Evolutionary conservation across 2,888 invertebrate species (phyloP), one percentile per base, ranked within the genome.

Genomic region (Lasioglossum oenotherae): DNA sequence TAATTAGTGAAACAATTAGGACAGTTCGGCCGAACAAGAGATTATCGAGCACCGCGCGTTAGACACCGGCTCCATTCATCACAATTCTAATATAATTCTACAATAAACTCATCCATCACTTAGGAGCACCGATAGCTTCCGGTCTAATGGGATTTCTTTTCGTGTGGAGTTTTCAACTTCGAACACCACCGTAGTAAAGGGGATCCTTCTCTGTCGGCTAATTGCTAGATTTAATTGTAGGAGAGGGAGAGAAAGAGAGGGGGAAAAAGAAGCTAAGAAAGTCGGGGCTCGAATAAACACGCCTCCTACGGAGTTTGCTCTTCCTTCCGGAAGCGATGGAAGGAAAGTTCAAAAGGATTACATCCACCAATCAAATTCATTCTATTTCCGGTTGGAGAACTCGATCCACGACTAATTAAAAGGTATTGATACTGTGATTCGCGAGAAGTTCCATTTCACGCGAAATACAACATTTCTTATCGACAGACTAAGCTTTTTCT

Each of bases 161-260:
- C 41, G 53, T 67, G 49, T 19, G 73, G 35, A 71, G 60, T 53
- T 71, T 69, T 53, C 77, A 69, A 53, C 74, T 74, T 38, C 38
- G 57, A 85, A 64, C 75, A 14, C 57, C 75, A 8, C 64, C 60
- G 78, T 12, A n/a, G 35, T 49, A 49, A 77, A 74, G 44, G 49
- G 27, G 78, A 74, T 80, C 74, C 57, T 69, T 14, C n/a, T 71
- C 71, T 80, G 46, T 38, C 85, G 64, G 80, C 85, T 77, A 85
- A 84, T 84, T 84, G 74, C 53, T 35, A 77, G 85, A 80, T 84
- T 84, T 85, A 85, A 85, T 85, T 85, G 74, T 49, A 23, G 16
- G 31, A 49, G 74, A 74, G 16, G n/a, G 23, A 53, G 23, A 60
- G 27, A 16, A 38, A 71, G 31, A 71, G 31, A 71, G 41, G 44